Evolutionary conservation across 1,140 invertebrate genomes (phyloP), one percentile per base, ranked within the genome.

Genomic region (Laupala kohalensis): DNA sequence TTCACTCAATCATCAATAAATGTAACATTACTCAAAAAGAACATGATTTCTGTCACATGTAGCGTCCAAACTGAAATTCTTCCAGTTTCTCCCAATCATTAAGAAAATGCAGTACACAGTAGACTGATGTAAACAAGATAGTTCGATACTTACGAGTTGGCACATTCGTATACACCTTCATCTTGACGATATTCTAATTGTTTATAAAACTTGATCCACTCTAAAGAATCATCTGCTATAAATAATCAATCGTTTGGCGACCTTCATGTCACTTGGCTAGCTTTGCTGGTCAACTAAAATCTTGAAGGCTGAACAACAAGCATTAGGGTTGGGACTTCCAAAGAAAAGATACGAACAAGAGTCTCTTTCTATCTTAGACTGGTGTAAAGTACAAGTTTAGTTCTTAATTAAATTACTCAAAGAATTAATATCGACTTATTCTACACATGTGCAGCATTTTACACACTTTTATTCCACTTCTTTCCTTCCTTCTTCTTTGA

Each of bases 181-280:
- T 72, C 27, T 72, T 28, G 25, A 24, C 65, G 28, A 62, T 53
- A 67, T 27, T 23, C 37, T 25, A 26, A 72, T 72, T 72, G 37
- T 68, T 68, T 69, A 37, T 26, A 65, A 72, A 72, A 72, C 66
- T 15, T 62, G n/a, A 65, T 62, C 67, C 29, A 37, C 25, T 68
- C 37, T n/a, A 72, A 72, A 65, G 29, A 72, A 72, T 72, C 71
- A 72, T 72, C 71, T 72, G 71, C 71, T 72, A 72, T 72, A 72
- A 72, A 72, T 72, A 72, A 72, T 72, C 71, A 72, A 72, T 72
- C 67, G 30, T 64, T 53, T 26, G 25, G 62, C 71, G 71, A 72
- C 71, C 71, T 72, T 70, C 69, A 70, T 72, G 71, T 72, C 71
- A 72, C 25, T 68, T 66, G 15, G 15, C 30, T 65, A 24, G 62